Evolutionary conservation across 2,797 vertebrate genomes (phyloP), one percentile per base, ranked within the genome.

Genomic region (Melanotaenia maccullochi): DNA sequence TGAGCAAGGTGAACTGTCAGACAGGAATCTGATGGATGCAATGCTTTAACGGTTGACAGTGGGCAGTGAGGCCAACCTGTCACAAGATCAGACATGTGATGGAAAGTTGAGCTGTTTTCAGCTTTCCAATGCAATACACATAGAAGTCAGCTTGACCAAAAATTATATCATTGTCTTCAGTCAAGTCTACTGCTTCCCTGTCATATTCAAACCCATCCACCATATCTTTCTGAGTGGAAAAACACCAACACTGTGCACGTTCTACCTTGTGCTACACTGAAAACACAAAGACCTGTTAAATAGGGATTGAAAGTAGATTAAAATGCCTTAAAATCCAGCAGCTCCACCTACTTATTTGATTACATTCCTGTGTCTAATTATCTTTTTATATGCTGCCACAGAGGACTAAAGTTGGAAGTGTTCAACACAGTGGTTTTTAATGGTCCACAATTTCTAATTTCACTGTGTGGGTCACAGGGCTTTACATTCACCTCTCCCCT

Each of bases 401-500:
- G 66, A 28, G 56, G 18, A 9, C 25, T 24, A 28, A n/a, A 44
- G 20, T 51, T 65, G 20, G n/a, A 64, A 61, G 66, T 65, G 12
- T 60, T 63, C 24, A 65, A 65, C 35, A 24, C n/a, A 40, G 30
- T 62, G n/a, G 38, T 20, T 33, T 76, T n/a, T 25, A 47, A 32
- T 51, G 56, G 13, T 65, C 25, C 25, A 0, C 67, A 71, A 73
- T 9, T 4, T 28, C 30, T 35, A 5, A 44, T 64, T 32, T 76
- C 47, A 28, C 40, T 36, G 28, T 70, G 3, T 71, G n/a, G 40
- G 22, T 5, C 12, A 18, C 35, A 44, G 51, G 13, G 28, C 57
- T 60, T 78, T 35, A n/a, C 63, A 49, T 40, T 40, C 47, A 24
- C 24, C 55, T 33, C 40, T n/a, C 44, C 62, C 65, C 38, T 62